A percentile compares a stretch with the other conserved stretches of the same genome.
phyloP scores from a whole-genome alignment of 2,113 vertebrate genomes.

The Ctenodactylus gundi region DNA sequence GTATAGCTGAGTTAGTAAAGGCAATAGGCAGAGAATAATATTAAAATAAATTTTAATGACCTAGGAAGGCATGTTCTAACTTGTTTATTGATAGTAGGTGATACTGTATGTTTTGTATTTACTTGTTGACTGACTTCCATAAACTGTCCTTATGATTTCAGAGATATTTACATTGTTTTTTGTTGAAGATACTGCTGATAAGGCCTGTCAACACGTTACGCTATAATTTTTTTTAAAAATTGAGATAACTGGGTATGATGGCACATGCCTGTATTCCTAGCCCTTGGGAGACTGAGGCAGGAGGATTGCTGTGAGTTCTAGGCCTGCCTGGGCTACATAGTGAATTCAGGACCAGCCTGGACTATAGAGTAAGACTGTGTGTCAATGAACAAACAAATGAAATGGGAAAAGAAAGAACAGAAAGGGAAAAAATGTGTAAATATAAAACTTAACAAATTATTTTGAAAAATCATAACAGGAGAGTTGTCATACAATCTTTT shows the following conservation, averaged over 20 bases:
- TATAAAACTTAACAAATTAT: slow-evolving; percentile 19
- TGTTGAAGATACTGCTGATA: not conserved
- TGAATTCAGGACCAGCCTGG: too few relatives aligned
- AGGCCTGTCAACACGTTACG: not conserved
- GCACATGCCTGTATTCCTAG: too few relatives aligned
- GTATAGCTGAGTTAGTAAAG: not conserved
- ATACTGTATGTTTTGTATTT: not conserved
- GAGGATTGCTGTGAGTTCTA: too few relatives aligned
- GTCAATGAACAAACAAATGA: too few relatives aligned
- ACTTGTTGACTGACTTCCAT: not conserved
- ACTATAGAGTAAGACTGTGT: too few relatives aligned
- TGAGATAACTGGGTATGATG: too few relatives aligned
- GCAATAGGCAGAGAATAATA: not conserved
- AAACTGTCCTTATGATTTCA: not conserved
- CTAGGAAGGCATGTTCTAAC: not conserved
- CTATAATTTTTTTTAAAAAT: not conserved
- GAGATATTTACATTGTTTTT: slow-evolving; percentile 1
- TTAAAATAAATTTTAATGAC: not conserved
- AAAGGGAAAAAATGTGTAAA: not conserved
- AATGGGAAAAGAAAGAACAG: not conserved
- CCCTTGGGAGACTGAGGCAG: too few relatives aligned
- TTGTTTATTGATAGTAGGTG: not conserved
- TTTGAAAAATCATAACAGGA: slow-evolving; percentile 9
- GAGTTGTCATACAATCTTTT: not conserved
- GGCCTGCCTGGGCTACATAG: too few relatives aligned